A percentile compares a stretch with the other conserved stretches of the same genome.
Evolutionary conservation across 2,113 vertebrate genomes (phyloP).

Genomic region (Prinia subflava): DNA sequence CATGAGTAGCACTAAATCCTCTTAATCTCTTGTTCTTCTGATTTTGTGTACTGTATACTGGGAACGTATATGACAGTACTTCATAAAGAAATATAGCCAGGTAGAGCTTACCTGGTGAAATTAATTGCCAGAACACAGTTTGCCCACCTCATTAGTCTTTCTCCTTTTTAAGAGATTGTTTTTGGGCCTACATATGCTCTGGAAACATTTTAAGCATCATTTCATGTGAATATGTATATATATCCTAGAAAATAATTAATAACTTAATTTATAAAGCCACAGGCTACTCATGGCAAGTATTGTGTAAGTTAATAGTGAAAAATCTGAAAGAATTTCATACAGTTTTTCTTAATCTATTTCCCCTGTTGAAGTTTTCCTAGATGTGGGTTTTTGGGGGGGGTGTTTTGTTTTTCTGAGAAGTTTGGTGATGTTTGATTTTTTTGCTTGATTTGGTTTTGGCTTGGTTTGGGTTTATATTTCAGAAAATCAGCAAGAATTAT

Average conservation of each 20-base stretch:
- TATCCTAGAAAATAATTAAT: rapidly evolving
- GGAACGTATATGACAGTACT: rapidly evolving
- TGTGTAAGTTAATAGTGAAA: rapidly evolving
- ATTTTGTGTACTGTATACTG: rapidly evolving
- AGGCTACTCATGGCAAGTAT: rapidly evolving
- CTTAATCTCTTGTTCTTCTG: rapidly evolving
- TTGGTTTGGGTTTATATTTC: not conserved
- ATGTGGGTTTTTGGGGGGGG: rapidly evolving
- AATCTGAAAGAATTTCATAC: rapidly evolving
- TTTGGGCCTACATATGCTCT: not conserved
- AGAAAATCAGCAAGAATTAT: rapidly evolving
- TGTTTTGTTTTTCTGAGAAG: not conserved
- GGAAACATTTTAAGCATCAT: rapidly evolving
- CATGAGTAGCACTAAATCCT: rapidly evolving
- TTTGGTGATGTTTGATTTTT: rapidly evolving
- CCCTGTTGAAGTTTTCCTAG: rapidly evolving
- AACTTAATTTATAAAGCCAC: too few species aligned
- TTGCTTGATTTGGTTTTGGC: not conserved
- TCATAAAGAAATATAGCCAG: too few species aligned
- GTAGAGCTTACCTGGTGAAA: rapidly evolving
- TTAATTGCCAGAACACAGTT: not conserved
- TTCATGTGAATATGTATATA: rapidly evolving
- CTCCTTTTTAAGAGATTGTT: rapidly evolving
- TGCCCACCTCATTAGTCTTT: not conserved
- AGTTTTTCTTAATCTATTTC: rapidly evolving